Evolutionary conservation across 2,888 invertebrate genomes (phyloP).

Genomic region (Pachydiplax longipennis): DNA sequence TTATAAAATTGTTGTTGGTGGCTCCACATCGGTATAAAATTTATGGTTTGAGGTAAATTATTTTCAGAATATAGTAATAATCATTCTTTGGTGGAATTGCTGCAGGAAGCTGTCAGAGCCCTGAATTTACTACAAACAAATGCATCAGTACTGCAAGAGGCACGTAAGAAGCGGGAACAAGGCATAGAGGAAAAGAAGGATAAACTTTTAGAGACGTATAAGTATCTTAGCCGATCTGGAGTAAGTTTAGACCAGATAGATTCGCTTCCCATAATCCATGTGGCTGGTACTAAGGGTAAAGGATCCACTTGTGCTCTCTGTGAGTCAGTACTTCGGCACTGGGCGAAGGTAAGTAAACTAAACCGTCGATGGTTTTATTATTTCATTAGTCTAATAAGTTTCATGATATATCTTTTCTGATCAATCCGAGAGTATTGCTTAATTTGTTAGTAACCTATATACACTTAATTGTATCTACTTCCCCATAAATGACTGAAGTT

Average conservation of each 20-base stretch:
- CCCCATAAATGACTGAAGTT: too few species aligned
- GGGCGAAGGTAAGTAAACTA: slow-evolving; percentile 55
- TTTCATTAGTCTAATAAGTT: too few species aligned
- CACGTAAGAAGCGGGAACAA: slow-evolving; percentile 55
- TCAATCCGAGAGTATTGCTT: too few species aligned
- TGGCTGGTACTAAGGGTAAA: slow-evolving; percentile 98
- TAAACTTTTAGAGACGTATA: slow-evolving; percentile 55
- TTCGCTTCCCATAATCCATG: slow-evolving; percentile 85
- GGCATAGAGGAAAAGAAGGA: slow-evolving; percentile 52
- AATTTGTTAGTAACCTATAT: too few species aligned
- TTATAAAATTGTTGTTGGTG: too few species aligned
- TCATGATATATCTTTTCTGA: too few species aligned
- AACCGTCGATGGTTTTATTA: too few species aligned
- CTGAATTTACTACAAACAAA: slow-evolving; percentile 79
- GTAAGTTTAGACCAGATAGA: slow-evolving; percentile 72
- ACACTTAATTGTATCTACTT: too few species aligned
- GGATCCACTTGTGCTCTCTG: slow-evolving; percentile 92
- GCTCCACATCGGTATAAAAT: too few species aligned
- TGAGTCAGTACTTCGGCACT: slow-evolving; percentile 83
- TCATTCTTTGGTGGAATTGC: slow-evolving; percentile 33
- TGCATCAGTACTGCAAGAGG: slow-evolving; percentile 66
- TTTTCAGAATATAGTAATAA: background rate
- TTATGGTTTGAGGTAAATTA: too few species aligned
- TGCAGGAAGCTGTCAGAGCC: slow-evolving; percentile 73
- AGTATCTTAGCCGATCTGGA: slow-evolving; percentile 69